Conservation (phyloP, 2,888 invertebrate species). For the Dermolepida albohirtum region DNA sequence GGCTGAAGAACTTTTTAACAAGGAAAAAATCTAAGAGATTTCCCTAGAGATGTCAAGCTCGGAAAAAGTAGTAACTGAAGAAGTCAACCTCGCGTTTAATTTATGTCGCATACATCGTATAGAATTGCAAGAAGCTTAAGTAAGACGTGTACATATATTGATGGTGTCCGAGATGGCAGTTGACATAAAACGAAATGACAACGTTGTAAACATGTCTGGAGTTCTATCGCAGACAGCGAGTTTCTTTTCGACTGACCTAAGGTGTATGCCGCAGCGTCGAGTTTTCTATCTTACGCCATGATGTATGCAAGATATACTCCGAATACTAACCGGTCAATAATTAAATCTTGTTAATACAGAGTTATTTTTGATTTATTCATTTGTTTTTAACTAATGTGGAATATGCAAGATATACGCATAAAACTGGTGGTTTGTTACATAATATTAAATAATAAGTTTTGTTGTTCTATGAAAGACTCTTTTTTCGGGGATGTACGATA, state of each 20-base stretch:
- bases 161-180: slow-evolving; percentile 51
- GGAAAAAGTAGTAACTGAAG: slow-evolving; percentile 2
- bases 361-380: no score
- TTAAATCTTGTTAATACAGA: no score
- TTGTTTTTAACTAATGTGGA: no score
- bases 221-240: not conserved
- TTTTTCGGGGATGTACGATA: no score
- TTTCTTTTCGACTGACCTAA: slow-evolving; percentile 10
- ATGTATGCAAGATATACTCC: not conserved
- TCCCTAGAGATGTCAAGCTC: not conserved
- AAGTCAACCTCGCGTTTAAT: slow-evolving; percentile 31
- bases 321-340: no score
- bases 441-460: no score
- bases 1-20: no score
- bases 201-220: slow-evolving; percentile 52
- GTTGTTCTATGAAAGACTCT: no score
- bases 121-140: slow-evolving; percentile 44
- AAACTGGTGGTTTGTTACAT: no score
- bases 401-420: no score
- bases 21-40: no score
- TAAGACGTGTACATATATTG: slow-evolving; percentile 52
- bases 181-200: slow-evolving; percentile 54
- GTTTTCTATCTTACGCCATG: not conserved
- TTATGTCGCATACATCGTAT: slow-evolving; percentile 41
- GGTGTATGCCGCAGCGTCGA: not conserved